A percentile compares a stretch with the other conserved stretches of the same genome.
These are phyloP conservation scores for Eulemur coronatus DNA, from an alignment of 2,797 vertebrate species.

Conservation along the genomic window DNA sequence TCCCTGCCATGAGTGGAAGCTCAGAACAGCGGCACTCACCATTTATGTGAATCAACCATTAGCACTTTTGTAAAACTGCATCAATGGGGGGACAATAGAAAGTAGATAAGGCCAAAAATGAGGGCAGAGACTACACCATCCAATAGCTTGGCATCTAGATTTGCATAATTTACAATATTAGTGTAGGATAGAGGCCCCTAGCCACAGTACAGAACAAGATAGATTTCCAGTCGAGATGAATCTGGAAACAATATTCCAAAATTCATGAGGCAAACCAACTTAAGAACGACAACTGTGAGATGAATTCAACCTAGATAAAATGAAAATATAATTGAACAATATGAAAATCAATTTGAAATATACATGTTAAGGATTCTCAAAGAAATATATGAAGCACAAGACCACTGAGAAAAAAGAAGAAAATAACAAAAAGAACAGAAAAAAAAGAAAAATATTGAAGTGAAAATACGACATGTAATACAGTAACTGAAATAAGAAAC, in stretches of 20 bases:
- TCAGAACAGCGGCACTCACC: not conserved
- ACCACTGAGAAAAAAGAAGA: not conserved
- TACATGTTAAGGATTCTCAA: not conserved
- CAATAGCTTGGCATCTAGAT: not conserved
- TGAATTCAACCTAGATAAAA: not conserved
- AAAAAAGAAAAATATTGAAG: not conserved
- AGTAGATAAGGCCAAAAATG: not conserved
- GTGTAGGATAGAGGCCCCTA: not conserved
- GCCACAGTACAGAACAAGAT: not conserved
- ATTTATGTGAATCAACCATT: not conserved
- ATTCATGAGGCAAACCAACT: not conserved
- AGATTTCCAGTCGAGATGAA: not conserved
- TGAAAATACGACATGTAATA: not conserved
- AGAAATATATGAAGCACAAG: not conserved
- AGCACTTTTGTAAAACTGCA: not conserved
- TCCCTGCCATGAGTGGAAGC: not conserved
- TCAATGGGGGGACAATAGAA: not conserved
- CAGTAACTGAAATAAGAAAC: not conserved
- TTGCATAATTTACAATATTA: not conserved
- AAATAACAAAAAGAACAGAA: not conserved
- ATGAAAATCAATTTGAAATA: not conserved
- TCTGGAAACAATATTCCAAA: not conserved
- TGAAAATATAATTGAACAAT: not conserved
- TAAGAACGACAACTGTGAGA: not conserved
- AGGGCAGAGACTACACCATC: not conserved